These are phyloP conservation scores for Lanistes nyassanus DNA, from an alignment of 1,140 invertebrate species.

Conservation along the genomic window DNA sequence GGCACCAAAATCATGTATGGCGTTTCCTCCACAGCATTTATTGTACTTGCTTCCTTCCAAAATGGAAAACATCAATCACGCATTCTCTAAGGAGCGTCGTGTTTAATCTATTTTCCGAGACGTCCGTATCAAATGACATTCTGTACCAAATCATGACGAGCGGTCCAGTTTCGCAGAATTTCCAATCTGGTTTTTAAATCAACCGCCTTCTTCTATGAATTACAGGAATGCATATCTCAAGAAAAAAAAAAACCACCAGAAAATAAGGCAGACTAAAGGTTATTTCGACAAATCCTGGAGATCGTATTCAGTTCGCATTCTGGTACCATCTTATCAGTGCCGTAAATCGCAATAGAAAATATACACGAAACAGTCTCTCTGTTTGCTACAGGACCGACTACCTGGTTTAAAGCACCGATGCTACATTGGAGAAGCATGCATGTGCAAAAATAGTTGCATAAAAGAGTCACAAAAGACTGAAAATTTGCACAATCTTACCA, in stretches of 20 bases:
- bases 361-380: conserved; percentile 16
- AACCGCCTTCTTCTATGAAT: conserved; percentile 7
- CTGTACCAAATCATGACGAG: no score
- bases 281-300: neutral
- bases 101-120: no score
- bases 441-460: conserved; percentile 2
- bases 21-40: no score
- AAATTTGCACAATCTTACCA: conserved; percentile 32
- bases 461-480: neutral
- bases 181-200: neutral
- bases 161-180: neutral
- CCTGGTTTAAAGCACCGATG: conserved; percentile 13
- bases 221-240: neutral
- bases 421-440: neutral
- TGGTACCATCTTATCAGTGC: conserved; percentile 26
- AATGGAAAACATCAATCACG: no score
- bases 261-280: neutral
- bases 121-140: no score
- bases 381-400: conserved; percentile 14
- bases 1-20: no score
- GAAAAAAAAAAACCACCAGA: neutral
- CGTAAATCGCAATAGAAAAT: conserved; percentile 24
- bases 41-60: no score
- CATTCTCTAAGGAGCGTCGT: no score
- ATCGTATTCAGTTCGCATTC: conserved; percentile 8